Percentiles rank a stretch among this genome's conserved stretches.
Conservation (phyloP, 2,888 invertebrate genomes). For the Microchrysa polita region DNA sequence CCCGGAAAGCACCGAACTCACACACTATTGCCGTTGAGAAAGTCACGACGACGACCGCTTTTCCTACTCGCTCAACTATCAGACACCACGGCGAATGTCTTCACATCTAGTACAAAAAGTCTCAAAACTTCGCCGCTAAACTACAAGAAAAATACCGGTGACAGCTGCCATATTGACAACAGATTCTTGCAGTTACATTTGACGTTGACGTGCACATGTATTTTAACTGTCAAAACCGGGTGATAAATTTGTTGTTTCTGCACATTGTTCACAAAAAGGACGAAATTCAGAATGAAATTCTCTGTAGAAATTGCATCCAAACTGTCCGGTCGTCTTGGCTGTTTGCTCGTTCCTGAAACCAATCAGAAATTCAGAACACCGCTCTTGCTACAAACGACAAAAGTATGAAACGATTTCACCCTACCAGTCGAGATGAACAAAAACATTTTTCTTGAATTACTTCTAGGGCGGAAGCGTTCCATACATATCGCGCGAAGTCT, state of each 20-base stretch:
- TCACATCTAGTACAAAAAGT: slow-evolving; percentile 5
- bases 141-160: neutral
- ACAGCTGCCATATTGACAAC: neutral
- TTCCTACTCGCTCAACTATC: neutral
- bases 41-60: slow-evolving; percentile 10
- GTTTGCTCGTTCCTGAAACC: slow-evolving; percentile 67
- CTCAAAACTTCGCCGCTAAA: neutral
- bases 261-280: neutral
- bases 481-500: slow-evolving; percentile 81
- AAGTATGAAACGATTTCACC: slow-evolving; percentile 65
- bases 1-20: neutral
- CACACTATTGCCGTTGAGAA: slow-evolving; percentile 35
- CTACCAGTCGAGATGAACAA: too few species aligned
- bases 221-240: slow-evolving; percentile 8
- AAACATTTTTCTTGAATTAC: too few species aligned
- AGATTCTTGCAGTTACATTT: neutral
- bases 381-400: slow-evolving; percentile 77
- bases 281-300: slow-evolving; percentile 75
- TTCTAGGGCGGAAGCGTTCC: slow-evolving; percentile 82
- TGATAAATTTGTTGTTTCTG: neutral
- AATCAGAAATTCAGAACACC: slow-evolving; percentile 76
- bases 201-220: slow-evolving; percentile 14
- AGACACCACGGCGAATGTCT: slow-evolving; percentile 11
- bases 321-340: slow-evolving; percentile 75
- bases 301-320: slow-evolving; percentile 69